Evolutionary conservation across 2,888 invertebrate genomes (phyloP).

Genomic region (Metallyticus violacea): DNA sequence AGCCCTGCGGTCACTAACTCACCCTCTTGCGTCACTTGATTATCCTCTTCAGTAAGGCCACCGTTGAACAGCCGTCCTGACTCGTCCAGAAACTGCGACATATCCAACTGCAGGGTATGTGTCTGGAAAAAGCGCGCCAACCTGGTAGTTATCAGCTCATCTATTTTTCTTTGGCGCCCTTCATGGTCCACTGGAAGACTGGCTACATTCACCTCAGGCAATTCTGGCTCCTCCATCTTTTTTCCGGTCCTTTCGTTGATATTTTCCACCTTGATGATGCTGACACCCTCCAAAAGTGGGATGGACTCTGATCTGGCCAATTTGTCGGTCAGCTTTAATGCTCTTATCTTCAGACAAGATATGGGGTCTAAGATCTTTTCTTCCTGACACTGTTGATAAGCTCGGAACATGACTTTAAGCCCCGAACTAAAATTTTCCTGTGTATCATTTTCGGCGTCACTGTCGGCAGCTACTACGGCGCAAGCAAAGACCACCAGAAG

Average conservation of each 20-base stretch:
- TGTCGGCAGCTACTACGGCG: neutral
- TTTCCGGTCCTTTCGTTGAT: neutral
- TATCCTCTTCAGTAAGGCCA: neutral
- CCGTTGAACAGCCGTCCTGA: neutral
- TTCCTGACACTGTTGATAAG: conserved; percentile 18
- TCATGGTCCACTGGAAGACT: conserved; percentile 36
- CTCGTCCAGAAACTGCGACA: conserved; percentile 23
- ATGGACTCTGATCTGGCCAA: conserved; percentile 1
- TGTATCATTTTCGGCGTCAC: neutral
- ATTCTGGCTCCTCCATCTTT: neutral
- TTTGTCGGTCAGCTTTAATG: conserved; percentile 20
- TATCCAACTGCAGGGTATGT: conserved; percentile 36
- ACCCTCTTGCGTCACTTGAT: neutral
- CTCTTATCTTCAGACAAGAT: conserved; percentile 24
- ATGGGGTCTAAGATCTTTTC: neutral
- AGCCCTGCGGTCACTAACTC: too few species aligned
- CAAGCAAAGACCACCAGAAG: neutral
- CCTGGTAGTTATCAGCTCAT: conserved; percentile 39
- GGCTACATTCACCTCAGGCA: conserved; percentile 28
- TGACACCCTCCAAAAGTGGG: conserved; percentile 21
- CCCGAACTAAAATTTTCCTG: neutral
- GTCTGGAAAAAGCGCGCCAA: conserved; percentile 38
- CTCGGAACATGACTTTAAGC: conserved; percentile 7
- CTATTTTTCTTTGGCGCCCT: conserved; percentile 36
- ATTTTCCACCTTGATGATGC: neutral